Conservation (phyloP, 2,797 vertebrate species). For the Atherinosoma microstoma region DNA sequence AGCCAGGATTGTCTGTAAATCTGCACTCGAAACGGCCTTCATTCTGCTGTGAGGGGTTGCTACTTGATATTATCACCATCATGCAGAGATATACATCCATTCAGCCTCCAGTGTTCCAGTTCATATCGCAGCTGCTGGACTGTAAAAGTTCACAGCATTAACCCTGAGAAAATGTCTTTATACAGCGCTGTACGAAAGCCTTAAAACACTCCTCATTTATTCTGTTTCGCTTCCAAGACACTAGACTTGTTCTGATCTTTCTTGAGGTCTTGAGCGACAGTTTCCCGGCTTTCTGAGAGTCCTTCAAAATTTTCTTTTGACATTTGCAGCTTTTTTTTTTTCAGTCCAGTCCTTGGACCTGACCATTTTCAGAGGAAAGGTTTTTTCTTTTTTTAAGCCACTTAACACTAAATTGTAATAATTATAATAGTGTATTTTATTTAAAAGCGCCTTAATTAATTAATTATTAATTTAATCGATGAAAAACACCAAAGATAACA, state of each 20-base stretch:
- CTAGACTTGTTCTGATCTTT: background rate
- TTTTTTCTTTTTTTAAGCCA: background rate
- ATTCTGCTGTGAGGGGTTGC: background rate
- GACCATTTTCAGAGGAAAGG: background rate
- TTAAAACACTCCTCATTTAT: background rate
- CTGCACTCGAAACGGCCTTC: background rate
- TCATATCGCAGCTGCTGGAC: background rate
- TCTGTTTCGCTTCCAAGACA: background rate
- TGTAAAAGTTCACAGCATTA: background rate
- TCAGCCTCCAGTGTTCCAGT: background rate
- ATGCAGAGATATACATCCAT: background rate
- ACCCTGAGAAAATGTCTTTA: background rate
- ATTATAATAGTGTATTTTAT: too few relatives aligned
- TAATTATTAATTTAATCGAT: too few relatives aligned
- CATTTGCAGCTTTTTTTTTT: background rate
- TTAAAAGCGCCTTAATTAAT: too few relatives aligned
- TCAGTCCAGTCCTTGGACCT: background rate
- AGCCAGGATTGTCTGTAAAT: conserved; percentile 7
- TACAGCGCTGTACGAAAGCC: background rate
- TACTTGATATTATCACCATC: background rate
- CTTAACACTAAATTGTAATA: background rate
- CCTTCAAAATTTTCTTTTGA: background rate
- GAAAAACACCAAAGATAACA: too few relatives aligned
- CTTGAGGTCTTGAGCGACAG: background rate
- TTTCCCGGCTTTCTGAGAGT: background rate